Conservation (phyloP, 2,888 invertebrate species). For the Drosophila fulvimacula region DNA sequence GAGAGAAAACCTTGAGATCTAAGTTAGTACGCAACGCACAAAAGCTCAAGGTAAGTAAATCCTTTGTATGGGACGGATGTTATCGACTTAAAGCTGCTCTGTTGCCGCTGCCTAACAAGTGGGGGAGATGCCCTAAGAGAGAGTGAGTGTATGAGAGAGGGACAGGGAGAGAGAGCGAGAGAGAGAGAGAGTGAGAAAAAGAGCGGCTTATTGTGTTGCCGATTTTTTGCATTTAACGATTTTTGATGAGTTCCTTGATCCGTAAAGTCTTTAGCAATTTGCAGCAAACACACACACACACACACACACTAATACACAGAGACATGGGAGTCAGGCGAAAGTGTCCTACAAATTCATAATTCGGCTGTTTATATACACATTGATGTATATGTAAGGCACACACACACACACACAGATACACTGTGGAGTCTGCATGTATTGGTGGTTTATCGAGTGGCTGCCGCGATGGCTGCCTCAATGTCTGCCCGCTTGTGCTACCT, state of each 20-base stretch:
- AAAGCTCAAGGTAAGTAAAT: slow-evolving; percentile 60
- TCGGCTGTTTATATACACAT: slow-evolving; percentile 67
- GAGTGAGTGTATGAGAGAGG: neutral
- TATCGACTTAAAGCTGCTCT: slow-evolving; percentile 25
- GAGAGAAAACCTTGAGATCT: slow-evolving; percentile 31
- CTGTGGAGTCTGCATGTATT: slow-evolving; percentile 42
- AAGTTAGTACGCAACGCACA: slow-evolving; percentile 48
- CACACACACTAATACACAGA: slow-evolving; percentile 17
- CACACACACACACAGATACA: slow-evolving; percentile 13
- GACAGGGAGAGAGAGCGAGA: neutral
- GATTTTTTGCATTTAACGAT: slow-evolving; percentile 73
- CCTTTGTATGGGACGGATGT: slow-evolving; percentile 6
- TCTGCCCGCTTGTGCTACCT: slow-evolving; percentile 65
- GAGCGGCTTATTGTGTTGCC: slow-evolving; percentile 43
- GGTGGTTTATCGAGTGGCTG: slow-evolving; percentile 65
- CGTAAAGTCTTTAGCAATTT: slow-evolving; percentile 72
- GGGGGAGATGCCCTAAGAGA: slow-evolving; percentile 3
- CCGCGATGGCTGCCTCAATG: slow-evolving; percentile 62
- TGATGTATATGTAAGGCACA: slow-evolving; percentile 31
- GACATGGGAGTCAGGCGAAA: slow-evolving; percentile 36
- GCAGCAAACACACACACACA: slow-evolving; percentile 34
- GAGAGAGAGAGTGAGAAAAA: neutral
- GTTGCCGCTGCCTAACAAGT: slow-evolving; percentile 38
- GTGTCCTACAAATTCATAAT: slow-evolving; percentile 80
- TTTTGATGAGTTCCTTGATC: slow-evolving; percentile 81